A percentile compares a stretch with the other conserved stretches of the same genome.
Evolutionary conservation across 2,797 vertebrate species (phyloP).

Genomic region (Liparis tanakae): DNA sequence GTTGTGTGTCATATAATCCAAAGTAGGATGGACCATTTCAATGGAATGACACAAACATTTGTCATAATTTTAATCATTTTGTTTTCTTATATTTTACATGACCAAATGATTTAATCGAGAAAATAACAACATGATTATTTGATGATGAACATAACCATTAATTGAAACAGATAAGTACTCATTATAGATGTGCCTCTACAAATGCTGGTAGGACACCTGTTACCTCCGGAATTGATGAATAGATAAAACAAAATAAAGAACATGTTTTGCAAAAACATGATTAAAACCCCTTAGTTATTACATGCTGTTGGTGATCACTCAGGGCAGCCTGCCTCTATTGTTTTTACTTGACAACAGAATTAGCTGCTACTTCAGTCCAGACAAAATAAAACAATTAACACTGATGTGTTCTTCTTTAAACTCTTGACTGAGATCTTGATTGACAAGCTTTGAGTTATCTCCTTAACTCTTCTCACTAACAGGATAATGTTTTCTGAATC

Average conservation of each 20-base stretch:
- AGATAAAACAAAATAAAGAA: not conserved
- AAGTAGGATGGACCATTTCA: not conserved
- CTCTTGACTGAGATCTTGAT: not conserved
- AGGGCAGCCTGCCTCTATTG: not conserved
- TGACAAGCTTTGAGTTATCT: not conserved
- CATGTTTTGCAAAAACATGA: not conserved
- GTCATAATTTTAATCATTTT: not conserved
- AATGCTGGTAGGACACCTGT: not conserved
- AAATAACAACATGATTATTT: conserved; percentile 3
- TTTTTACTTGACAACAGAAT: not conserved
- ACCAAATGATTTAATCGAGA: not conserved
- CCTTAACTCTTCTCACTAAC: not conserved
- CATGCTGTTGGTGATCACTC: not conserved
- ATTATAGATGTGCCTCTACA: not conserved
- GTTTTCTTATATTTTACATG: not conserved
- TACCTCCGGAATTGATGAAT: not conserved
- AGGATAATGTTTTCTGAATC: not conserved
- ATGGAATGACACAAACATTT: not conserved
- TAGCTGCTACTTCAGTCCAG: not conserved
- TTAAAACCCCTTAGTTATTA: not conserved
- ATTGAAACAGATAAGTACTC: not conserved
- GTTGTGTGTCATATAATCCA: not conserved
- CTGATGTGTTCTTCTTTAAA: not conserved
- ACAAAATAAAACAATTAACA: not conserved
- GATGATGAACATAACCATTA: not conserved